These are phyloP conservation scores for Carduelis carduelis DNA, from an alignment of 2,797 vertebrate genomes.

Conservation along the genomic window DNA sequence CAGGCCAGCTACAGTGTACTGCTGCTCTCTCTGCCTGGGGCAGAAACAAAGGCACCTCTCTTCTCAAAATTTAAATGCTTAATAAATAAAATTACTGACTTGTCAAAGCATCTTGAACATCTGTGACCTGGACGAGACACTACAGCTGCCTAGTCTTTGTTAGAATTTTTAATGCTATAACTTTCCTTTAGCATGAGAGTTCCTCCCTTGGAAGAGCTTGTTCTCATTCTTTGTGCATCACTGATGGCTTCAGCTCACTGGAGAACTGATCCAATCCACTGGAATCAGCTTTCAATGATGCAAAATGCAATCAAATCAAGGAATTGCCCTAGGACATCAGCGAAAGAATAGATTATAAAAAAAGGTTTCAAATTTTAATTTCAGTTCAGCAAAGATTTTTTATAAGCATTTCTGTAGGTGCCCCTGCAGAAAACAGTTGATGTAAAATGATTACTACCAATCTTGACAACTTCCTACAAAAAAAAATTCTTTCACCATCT, in stretches of 20 bases:
- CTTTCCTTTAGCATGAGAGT: neutral
- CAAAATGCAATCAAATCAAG: constrained; percentile 35
- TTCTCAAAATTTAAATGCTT: neutral
- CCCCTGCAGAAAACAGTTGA: neutral
- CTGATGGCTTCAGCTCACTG: neutral
- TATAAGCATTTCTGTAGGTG: neutral
- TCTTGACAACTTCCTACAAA: neutral
- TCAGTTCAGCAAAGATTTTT: neutral
- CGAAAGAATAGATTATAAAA: neutral
- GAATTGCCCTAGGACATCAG: constrained; percentile 1
- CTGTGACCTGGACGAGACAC: neutral
- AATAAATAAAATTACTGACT: neutral
- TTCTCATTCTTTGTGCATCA: constrained; percentile 4
- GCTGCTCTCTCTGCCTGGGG: neutral
- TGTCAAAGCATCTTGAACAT: neutral
- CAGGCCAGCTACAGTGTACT: neutral
- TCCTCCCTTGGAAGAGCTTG: neutral
- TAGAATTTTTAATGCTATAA: neutral
- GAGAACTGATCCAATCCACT: neutral
- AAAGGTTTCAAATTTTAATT: constrained; percentile 32
- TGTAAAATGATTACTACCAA: neutral
- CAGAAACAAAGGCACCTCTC: neutral
- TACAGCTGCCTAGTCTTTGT: neutral
- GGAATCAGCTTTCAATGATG: constrained; percentile 15
- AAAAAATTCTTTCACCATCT: neutral